Conservation (phyloP, 2,113 vertebrate genomes). For the Vireo altiloquus region DNA sequence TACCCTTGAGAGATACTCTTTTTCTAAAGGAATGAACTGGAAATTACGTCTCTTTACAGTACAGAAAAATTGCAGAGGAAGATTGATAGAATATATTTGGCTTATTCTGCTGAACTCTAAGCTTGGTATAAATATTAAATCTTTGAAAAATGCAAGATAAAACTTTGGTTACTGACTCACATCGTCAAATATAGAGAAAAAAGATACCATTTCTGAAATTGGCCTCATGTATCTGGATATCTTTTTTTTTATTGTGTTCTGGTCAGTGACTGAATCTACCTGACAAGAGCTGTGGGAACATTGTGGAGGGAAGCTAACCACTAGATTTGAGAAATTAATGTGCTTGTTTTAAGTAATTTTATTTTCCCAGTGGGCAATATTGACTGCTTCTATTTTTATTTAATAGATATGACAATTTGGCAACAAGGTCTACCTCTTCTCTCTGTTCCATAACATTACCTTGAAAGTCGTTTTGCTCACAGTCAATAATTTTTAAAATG, state of each 20-base stretch:
- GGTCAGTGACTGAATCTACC: not conserved
- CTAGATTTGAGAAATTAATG: not conserved
- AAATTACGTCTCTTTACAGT: not conserved
- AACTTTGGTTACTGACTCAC: not conserved
- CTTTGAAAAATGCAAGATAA: not conserved
- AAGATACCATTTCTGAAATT: not conserved
- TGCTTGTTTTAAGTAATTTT: not conserved
- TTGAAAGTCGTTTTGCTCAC: not conserved
- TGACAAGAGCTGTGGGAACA: not conserved
- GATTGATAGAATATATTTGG: not conserved
- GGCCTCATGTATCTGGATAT: not conserved
- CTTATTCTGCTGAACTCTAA: not conserved
- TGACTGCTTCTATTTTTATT: not conserved
- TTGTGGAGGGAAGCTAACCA: not conserved
- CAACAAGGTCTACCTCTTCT: not conserved
- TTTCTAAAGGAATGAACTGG: not conserved
- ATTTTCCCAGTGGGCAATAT: not conserved
- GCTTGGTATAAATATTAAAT: not conserved
- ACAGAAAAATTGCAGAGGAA: not conserved
- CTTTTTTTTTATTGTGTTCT: not conserved
- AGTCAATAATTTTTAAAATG: not conserved
- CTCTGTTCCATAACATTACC: not conserved
- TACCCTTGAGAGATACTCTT: not conserved
- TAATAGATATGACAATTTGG: not conserved
- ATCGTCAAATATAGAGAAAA: not conserved